phyloP scores from a whole-genome alignment of 1,140 invertebrate genomes.

The Brachionus rotundiformis region DNA sequence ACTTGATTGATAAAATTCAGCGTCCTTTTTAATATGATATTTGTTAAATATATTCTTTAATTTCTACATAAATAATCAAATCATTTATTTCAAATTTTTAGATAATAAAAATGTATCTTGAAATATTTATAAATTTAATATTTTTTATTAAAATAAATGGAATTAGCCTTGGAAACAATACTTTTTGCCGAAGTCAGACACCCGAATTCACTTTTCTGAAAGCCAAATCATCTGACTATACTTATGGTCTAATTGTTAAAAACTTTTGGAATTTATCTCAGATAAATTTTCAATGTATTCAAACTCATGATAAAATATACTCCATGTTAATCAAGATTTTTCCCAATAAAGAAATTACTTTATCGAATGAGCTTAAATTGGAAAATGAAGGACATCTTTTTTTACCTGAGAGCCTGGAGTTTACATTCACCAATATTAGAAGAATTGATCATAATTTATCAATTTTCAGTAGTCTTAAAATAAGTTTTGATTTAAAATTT shows the following conservation, averaged over 20 bases:
- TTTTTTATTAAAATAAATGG: too few species aligned
- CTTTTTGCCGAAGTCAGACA: too few species aligned
- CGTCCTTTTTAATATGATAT: too few species aligned
- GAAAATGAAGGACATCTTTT: background rate
- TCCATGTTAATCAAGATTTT: background rate
- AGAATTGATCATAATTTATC: background rate
- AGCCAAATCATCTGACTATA: too few species aligned
- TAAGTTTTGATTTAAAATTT: background rate
- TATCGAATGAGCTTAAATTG: background rate
- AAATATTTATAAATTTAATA: too few species aligned
- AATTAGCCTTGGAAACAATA: too few species aligned
- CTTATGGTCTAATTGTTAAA: background rate
- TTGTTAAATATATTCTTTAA: too few species aligned
- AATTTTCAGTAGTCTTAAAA: background rate
- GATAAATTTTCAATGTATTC: background rate
- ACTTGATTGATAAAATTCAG: too few species aligned
- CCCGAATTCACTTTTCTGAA: too few species aligned
- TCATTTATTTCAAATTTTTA: too few species aligned
- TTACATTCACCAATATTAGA: background rate
- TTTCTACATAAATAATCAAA: too few species aligned
- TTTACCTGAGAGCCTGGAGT: background rate
- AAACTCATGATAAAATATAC: background rate
- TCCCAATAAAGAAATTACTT: background rate
- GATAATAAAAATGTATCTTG: too few species aligned
- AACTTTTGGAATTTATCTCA: background rate